These are phyloP conservation scores for Euphonia xanthogaster DNA, from an alignment of 2,797 vertebrate genomes.

Conservation along the genomic window DNA sequence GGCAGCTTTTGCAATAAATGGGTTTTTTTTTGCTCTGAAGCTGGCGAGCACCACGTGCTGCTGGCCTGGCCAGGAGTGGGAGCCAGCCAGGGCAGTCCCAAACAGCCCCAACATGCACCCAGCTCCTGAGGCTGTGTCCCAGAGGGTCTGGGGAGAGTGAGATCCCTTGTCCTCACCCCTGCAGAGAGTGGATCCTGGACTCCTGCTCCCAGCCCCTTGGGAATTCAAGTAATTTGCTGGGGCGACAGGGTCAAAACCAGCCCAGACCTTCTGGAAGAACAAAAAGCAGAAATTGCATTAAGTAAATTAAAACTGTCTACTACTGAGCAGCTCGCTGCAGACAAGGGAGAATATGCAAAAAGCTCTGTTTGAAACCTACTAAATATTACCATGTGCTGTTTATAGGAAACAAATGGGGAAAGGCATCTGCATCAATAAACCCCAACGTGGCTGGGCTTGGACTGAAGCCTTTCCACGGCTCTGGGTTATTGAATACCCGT, in stretches of 20 bases:
- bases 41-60: rapidly evolving
- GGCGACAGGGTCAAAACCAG: conserved; percentile 32
- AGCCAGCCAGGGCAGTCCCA: not conserved
- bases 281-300: conserved; percentile 61
- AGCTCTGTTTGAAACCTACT: conserved; percentile 80
- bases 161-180: not conserved
- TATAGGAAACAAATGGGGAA: conserved; percentile 90
- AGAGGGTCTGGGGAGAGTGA: not conserved
- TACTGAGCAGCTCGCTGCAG: conserved; percentile 86
- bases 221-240: not conserved
- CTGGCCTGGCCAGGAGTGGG: rapidly evolving
- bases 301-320: conserved; percentile 75
- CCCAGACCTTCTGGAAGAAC: conserved; percentile 15
- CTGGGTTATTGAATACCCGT: conserved; percentile 77
- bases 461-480: conserved; percentile 56
- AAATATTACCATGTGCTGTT: conserved; percentile 91
- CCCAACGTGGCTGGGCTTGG: conserved; percentile 67
- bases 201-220: not conserved
- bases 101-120: not conserved
- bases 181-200: not conserved
- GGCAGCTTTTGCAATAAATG: not conserved
- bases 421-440: conserved; percentile 78
- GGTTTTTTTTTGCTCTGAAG: not conserved
- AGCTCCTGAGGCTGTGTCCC: not conserved
- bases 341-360: conserved; percentile 66